These are phyloP conservation scores for Bos indicus DNA, from an alignment of 2,113 vertebrate species.

Conservation along the genomic window DNA sequence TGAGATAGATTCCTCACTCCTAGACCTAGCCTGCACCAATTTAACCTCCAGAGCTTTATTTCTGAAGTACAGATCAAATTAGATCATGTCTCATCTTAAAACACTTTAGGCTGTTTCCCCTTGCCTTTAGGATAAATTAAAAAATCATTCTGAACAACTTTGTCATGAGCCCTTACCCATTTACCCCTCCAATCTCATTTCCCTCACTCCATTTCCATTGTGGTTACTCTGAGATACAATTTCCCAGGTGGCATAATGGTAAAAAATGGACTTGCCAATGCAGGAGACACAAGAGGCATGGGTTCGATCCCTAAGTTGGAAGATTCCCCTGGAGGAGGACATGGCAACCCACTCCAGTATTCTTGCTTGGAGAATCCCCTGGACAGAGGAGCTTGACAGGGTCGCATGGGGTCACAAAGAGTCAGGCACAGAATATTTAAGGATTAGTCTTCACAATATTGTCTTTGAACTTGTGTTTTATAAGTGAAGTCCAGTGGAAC, in stretches of 20 bases:
- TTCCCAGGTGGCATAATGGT: background rate
- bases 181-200: background rate
- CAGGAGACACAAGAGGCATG: background rate
- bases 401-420: background rate
- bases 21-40: background rate
- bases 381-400: background rate
- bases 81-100: background rate
- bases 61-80: background rate
- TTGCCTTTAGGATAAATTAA: background rate
- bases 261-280: background rate
- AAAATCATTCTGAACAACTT: background rate
- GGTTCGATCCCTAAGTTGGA: background rate
- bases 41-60: background rate
- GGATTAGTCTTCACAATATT: background rate
- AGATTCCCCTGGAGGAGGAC: background rate
- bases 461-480: background rate
- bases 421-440: background rate
- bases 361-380: background rate
- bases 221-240: background rate
- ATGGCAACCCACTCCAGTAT: background rate
- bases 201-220: background rate
- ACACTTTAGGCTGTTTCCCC: background rate
- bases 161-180: background rate
- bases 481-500: background rate
- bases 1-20: background rate